Evolutionary conservation across 1,140 invertebrate species (phyloP).

Genomic region (Trachymyrmex cornetzi): DNA sequence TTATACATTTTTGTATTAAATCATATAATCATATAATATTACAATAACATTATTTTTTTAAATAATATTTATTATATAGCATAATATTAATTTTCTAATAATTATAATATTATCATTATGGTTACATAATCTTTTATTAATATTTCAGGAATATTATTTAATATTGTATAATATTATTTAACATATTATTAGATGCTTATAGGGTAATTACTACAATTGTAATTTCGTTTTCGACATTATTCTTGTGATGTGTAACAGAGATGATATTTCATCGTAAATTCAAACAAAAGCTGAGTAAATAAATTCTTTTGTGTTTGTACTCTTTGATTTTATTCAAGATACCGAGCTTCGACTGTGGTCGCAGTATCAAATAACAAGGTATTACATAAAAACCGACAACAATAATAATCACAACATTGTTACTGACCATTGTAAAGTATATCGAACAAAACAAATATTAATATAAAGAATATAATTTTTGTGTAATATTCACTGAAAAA

Average conservation of each 20-base stretch:
- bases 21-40: no score
- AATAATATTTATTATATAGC: no score
- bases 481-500: background rate
- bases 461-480: background rate
- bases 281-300: constrained; percentile 36
- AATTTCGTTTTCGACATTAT: constrained; percentile 40
- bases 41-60: no score
- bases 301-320: constrained; percentile 59
- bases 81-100: no score
- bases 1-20: no score
- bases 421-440: background rate
- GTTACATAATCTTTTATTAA: no score
- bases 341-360: constrained; percentile 49
- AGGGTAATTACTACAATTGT: background rate
- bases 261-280: constrained; percentile 13
- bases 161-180: no score
- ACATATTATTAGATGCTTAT: no score
- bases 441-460: background rate
- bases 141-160: no score
- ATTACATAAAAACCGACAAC: constrained; percentile 18
- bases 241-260: background rate
- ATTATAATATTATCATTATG: no score
- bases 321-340: constrained; percentile 47
- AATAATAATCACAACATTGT: constrained; percentile 10
- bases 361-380: constrained; percentile 48